Evolutionary conservation across 2,888 invertebrate species (phyloP).

Genomic region (Toxonevra muliebris): DNA sequence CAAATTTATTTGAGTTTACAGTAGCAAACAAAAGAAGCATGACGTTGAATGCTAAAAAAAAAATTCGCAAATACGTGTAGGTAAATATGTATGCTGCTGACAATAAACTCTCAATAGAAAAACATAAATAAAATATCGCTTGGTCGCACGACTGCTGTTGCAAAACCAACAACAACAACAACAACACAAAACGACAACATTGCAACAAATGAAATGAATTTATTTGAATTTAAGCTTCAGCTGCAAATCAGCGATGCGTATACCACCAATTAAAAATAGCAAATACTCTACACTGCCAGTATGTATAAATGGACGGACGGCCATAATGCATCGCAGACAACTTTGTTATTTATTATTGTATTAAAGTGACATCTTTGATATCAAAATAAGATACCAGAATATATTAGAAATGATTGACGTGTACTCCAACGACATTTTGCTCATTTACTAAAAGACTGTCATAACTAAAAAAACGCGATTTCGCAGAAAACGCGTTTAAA

Average conservation of each 20-base stretch:
- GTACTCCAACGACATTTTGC: too few species aligned
- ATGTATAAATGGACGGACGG: constrained; percentile 3
- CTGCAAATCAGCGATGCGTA: constrained; percentile 23
- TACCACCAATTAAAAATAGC: constrained; percentile 15
- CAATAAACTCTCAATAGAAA: not conserved
- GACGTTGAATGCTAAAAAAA: too few species aligned
- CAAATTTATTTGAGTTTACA: constrained; percentile 28
- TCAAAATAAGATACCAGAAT: too few species aligned
- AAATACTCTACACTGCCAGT: constrained; percentile 7
- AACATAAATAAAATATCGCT: not conserved
- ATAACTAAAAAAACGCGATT: too few species aligned
- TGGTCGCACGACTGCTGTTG: too few species aligned
- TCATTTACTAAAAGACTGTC: too few species aligned
- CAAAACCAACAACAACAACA: constrained; percentile 17
- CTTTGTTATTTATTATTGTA: too few species aligned
- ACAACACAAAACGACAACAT: not conserved
- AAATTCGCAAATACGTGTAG: not conserved
- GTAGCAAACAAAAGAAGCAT: constrained; percentile 15
- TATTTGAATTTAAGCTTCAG: constrained; percentile 27
- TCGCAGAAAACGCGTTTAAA: too few species aligned
- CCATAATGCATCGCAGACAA: too few species aligned
- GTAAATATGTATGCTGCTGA: not conserved
- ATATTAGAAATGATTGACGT: too few species aligned
- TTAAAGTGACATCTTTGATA: too few species aligned
- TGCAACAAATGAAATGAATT: constrained; percentile 25